Conservation (phyloP, 2,113 vertebrate species). For the Hypomesus transpacificus region DNA sequence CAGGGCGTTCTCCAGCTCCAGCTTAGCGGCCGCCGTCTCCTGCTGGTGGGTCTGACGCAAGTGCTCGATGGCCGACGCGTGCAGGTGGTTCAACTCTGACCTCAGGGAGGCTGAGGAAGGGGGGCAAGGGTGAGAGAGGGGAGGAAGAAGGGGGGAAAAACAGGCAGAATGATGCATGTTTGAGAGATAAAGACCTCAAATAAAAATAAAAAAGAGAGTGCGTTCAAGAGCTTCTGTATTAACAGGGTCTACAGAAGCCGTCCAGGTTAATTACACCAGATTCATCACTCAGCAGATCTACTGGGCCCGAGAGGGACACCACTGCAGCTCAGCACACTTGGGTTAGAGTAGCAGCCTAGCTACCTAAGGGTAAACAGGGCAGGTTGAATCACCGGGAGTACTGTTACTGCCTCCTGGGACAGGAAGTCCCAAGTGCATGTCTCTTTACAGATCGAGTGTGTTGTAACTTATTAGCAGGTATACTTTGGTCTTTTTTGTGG, state of each 20-base stretch:
- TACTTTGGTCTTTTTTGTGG: no score
- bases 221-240: background rate
- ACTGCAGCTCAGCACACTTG: background rate
- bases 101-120: slow-evolving; percentile 82
- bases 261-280: slow-evolving; percentile 48
- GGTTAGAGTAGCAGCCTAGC: slow-evolving; percentile 12
- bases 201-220: slow-evolving; percentile 8
- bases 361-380: no score
- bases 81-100: slow-evolving; percentile 94
- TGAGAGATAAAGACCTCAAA: no score
- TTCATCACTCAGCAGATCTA: slow-evolving; percentile 38
- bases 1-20: slow-evolving; percentile 86
- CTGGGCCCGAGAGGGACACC: background rate
- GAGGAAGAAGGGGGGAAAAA: background rate
- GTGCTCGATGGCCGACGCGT: slow-evolving; percentile 91
- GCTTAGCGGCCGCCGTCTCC: slow-evolving; percentile 80
- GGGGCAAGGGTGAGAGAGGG: background rate
- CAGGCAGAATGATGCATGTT: background rate
- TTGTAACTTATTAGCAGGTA: no score
- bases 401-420: no score
- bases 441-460: no score
- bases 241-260: slow-evolving; percentile 14
- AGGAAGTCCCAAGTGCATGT: no score
- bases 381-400: no score
- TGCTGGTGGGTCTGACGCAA: slow-evolving; percentile 90